Evolutionary conservation across 1,140 invertebrate genomes (phyloP), one percentile per base, ranked within the genome.

Genomic region (Pomacea maculata): DNA sequence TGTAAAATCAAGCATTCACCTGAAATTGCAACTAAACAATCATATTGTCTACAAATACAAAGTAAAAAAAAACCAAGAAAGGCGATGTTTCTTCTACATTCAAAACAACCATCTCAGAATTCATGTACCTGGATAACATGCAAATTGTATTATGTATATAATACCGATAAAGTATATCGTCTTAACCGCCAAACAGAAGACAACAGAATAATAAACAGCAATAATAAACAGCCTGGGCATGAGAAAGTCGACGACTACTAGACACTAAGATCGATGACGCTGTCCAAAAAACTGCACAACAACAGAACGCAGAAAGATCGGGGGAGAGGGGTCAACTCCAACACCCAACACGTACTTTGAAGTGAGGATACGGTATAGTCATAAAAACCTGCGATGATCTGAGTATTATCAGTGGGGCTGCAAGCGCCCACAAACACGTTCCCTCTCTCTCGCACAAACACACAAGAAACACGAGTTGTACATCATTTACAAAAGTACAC

Each of bases 371-470:
- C 10, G 29, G 67, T 25, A 70, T 70, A 25, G 67, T 70, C 67
- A 34, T n/a, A 4, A 70, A 21, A 54, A 75, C 10, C n/a, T 52
- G n/a, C 29, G 57, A 75, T 57, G n/a, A 75, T 75, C 73, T 75
- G 73, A 75, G 73, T 75, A 75, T 75, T 75, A 55, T 75, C 73
- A 75, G 73, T 55, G 55, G 54, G 21, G 73, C 55, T 75, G 10
- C 67, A 9, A 15, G 67, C 29, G 21, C 21, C 10, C 67, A 70
- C 67, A 70, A 12, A 70, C 14, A 70, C 21, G 21, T n/a, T 19
- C 64, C 17, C 67, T 12, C 29, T 11, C 67, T 14, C 67, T 11
- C 12, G 1, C 10, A 5, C 29, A 70, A 1, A 70, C 21, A n/a
- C n/a, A 70, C 21, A 70, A n/a, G 29, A 70, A 70, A 70, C 12